Evolutionary conservation across 35 echinoderm and acorn worm genomes (phyloP), one percentile per base, ranked within the genome.

Genomic region (Heliocidaris tuberculata): DNA sequence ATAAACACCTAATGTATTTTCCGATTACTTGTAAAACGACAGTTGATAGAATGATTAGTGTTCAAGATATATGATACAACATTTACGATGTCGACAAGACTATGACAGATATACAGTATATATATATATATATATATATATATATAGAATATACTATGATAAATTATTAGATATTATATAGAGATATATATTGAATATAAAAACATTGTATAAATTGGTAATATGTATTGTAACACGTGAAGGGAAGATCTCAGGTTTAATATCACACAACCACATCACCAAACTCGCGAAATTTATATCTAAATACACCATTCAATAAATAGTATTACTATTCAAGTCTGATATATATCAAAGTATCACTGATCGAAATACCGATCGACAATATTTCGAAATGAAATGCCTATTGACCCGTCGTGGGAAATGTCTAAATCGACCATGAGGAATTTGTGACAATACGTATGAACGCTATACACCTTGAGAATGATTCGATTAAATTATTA

Each of bases 101-200:
- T 78, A 78, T 78, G 21, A 78, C 65, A 78, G 27, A 78, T 78
- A 78, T 78, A 78, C 27, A 78, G 35, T 78, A 78, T 78, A 70
- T 70, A 78, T 71, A 19, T 21, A 78, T 78, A 70, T 70, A 78
- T 78, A 78, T 78, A 70, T 70, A 78, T 71, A 19, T 21, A 78
- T 78, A n/a, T 78, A 78, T 78, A 78, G n/a, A 5, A 78, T 78
- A 78, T 78, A 19, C 65, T 78, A 78, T 78, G 65, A 78, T 78
- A 78, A 78, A 78, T 78, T 78, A 78, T 78, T 78, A 78, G 65
- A 78, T 78, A 78, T 78, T 78, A 78, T 78, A 27, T 3, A 78
- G 65, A 78, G 65, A 78, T 78, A 78, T n/a, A 78, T 78, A 78
- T 78, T 24, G 65, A 78, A 78, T 78, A 78, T 78, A 78, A 78